Evolutionary conservation across 2,113 vertebrate genomes (phyloP), one percentile per base, ranked within the genome.

Genomic region (Microcebus griseorufus): DNA sequence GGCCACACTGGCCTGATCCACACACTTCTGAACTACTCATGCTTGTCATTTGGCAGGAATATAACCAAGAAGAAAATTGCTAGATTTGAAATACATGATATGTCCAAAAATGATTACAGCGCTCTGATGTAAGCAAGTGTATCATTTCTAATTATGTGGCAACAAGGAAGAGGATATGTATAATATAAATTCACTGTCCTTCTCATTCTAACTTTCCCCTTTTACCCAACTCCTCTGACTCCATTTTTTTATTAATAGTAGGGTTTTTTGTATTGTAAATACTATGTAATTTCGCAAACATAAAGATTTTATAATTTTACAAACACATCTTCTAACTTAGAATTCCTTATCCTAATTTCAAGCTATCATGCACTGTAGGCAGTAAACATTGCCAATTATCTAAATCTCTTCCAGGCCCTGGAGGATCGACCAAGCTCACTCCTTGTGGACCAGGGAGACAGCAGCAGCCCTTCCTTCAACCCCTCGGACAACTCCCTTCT

Each of bases 401-500:
- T 67, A 0, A 8, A 72, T 96, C 37, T 96, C 81, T 97, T 97
- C 48, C 97, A 99, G 99, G 99, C 99, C 20, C 98, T 99, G 97
- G 99, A 99, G 98, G 99, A 99, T 96, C 99, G 99, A 64, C 99
- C 99, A 89, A 99, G 99, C 98, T 99, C 99, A 7, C 98, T 99
- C 90, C 99, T 99, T 3, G 99, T 99, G 3, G 99, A 99, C 90
- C 99, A 99, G 95, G 99, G 99, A 45, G 99, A 99, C 98, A 99
- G 99, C 98, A 99, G 99, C 98, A 99, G 99, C 94, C 99, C 99
- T 1, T 99, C 99, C 65, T 99, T 99, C 98, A 99, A 99, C 98
- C 99, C 99, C 25, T 99, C 99, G 5, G 99, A 99, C 98, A 99
- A 99, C 96, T 99, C 99, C n/a, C 99, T 99, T 48, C 99, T 99